Percentiles rank a stretch among this genome's conserved stretches.
Evolutionary conservation across 2,113 vertebrate species (phyloP).

Genomic region (Catharus minimus): DNA sequence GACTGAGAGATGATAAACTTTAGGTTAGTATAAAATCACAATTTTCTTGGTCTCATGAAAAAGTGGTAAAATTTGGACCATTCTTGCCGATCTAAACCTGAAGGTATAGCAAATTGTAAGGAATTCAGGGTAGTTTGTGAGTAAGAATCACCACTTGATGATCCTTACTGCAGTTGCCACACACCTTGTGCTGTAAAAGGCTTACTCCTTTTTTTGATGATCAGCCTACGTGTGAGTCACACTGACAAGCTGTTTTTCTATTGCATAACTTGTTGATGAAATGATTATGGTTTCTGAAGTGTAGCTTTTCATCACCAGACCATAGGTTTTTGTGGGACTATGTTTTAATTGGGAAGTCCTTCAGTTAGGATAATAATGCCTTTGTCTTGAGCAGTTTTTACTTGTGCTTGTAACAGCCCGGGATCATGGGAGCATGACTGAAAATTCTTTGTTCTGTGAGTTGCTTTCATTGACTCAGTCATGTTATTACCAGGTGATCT

Average conservation of each 20-base stretch:
- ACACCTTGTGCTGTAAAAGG: neutral
- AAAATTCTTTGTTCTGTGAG: neutral
- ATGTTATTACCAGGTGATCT: neutral
- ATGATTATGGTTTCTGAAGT: neutral
- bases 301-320: neutral
- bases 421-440: neutral
- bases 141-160: neutral
- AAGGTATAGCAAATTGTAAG: neutral
- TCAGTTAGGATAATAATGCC: neutral
- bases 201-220: neutral
- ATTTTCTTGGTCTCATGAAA: neutral
- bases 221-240: neutral
- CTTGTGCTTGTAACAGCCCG: neutral
- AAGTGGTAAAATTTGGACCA: neutral
- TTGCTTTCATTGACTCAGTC: neutral
- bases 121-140: neutral
- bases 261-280: neutral
- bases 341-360: neutral
- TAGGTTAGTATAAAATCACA: neutral
- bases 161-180: neutral
- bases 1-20: neutral
- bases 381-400: neutral
- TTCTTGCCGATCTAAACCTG: neutral
- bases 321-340: neutral
- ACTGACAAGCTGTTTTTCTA: neutral